These are phyloP conservation scores for Macaca fascicularis DNA, from an alignment of 2,113 vertebrate genomes.

Conservation along the genomic window DNA sequence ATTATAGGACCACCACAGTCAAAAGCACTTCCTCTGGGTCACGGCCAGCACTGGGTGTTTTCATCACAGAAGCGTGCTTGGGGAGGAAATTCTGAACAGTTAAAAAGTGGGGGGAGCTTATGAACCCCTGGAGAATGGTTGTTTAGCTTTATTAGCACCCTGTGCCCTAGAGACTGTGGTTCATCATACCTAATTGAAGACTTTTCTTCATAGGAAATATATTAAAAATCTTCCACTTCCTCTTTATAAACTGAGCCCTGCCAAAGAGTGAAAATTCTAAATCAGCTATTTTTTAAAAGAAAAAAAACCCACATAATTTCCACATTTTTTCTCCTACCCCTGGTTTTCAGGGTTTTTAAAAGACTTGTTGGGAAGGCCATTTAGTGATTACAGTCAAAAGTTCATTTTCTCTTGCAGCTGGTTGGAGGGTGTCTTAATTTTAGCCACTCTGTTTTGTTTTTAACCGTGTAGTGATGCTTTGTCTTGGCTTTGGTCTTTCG, in stretches of 20 bases:
- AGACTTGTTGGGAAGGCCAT: slow-evolving; percentile 31
- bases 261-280: slow-evolving; percentile 67
- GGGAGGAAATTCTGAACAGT: slow-evolving; percentile 50
- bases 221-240: slow-evolving; percentile 71
- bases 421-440: background rate
- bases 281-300: background rate
- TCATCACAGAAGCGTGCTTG: slow-evolving; percentile 41
- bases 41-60: slow-evolving; percentile 52
- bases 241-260: slow-evolving; percentile 50
- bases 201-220: slow-evolving; percentile 65
- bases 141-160: slow-evolving; percentile 64
- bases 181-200: slow-evolving; percentile 60
- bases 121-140: slow-evolving; percentile 38
- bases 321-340: slow-evolving; percentile 39
- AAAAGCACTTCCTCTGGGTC: slow-evolving; percentile 58
- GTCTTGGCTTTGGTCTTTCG: background rate
- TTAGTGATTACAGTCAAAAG: slow-evolving; percentile 37
- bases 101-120: background rate
- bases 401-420: slow-evolving; percentile 5
- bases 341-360: slow-evolving; percentile 38
- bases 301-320: background rate
- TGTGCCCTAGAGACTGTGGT: slow-evolving; percentile 55
- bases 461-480: background rate
- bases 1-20: slow-evolving; percentile 64
- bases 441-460: background rate